These are phyloP conservation scores for Setipinna tenuifilis DNA, from an alignment of 2,797 vertebrate species.

Conservation along the genomic window DNA sequence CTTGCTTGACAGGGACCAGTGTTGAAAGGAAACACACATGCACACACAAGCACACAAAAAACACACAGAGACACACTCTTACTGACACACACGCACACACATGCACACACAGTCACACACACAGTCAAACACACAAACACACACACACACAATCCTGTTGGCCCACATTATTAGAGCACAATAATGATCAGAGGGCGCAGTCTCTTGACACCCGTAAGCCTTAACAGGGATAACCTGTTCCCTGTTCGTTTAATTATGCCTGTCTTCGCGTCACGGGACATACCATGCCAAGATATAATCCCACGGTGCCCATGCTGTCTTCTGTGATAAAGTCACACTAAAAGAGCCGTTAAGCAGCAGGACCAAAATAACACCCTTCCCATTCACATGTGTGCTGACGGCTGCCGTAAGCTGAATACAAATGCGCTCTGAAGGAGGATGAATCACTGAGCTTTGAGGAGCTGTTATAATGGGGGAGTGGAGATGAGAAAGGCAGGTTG, in stretches of 20 bases:
- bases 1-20: background rate
- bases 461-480: background rate
- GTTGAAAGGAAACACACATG: background rate
- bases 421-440: background rate
- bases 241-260: background rate
- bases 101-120: background rate
- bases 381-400: background rate
- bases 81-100: background rate
- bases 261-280: background rate
- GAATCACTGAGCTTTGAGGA: background rate
- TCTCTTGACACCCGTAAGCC: background rate
- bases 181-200: background rate
- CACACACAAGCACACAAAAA: too few relatives aligned
- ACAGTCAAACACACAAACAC: background rate
- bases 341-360: background rate
- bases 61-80: background rate
- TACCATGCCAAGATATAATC: background rate
- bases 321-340: background rate
- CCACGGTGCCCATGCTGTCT: background rate
- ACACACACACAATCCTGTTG: slow-evolving; percentile 6
- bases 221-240: slow-evolving; percentile 9
- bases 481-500: slow-evolving; percentile 10
- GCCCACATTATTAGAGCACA: slow-evolving; percentile 23
- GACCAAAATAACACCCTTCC: background rate
- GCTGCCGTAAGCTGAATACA: slow-evolving; percentile 1